Evolutionary conservation across 1,140 invertebrate species (phyloP), one percentile per base, ranked within the genome.

Genomic region (Artemia franciscana): DNA sequence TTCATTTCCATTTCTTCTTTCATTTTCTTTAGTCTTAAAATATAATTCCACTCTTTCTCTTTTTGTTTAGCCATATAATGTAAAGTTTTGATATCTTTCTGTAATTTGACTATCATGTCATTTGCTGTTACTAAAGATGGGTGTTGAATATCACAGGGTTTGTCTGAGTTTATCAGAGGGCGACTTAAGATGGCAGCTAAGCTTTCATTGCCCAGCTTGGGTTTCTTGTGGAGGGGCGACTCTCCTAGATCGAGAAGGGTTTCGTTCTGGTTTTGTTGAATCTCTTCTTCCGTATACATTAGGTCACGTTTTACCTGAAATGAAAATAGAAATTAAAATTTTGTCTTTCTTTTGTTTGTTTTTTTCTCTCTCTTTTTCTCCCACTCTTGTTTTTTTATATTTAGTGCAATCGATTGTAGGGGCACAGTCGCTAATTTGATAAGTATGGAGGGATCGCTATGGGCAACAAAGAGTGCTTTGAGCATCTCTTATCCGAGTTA

Each of bases 1-100:
- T 84, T 71, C 21, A 60, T 25, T 28, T 60, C 74, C 15, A 84
- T 80, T 69, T 88, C 84, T 70, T 89, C 85, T 73, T 88, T 88
- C 0, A 87, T 74, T 69, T 87, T 88, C 68, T 83, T 84, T 65
- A 86, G 73, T 68, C 83, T 79, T 5, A 88, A 68, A 26, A 89
- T 81, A 58, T 84, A 81, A 68, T 88, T 87, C 85, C 85, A 88
- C 72, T 89, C 85, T 64, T 82, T 78, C 75, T 88, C 86, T 70
- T 87, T 88, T 67, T 81, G 79, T 66, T 79, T 78, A 1, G 83
- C 78, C 12, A 86, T 68, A 65, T 83, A 80, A 58, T 80, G 76
- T 58, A 88, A 71, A 1, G 80, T 80, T 68, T 81, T 73, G 64
- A 83, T 80, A 69, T 84, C 81, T 23, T 69, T 67, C 57, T 67